These are phyloP conservation scores for Lagria hirta DNA, from an alignment of 2,888 invertebrate genomes.

Conservation along the genomic window DNA sequence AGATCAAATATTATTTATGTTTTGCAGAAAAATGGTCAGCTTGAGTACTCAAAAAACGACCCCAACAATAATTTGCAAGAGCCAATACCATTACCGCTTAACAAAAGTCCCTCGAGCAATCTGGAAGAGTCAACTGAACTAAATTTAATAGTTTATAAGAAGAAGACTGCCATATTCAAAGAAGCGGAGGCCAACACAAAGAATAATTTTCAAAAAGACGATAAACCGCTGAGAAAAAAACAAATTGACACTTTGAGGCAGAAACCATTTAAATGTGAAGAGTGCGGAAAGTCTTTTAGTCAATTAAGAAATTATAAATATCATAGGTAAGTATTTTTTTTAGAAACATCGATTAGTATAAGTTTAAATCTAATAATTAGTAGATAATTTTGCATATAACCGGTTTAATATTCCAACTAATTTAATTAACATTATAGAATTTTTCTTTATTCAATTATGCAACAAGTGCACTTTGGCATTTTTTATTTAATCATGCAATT, in stretches of 20 bases:
- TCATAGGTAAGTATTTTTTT: conserved; percentile 56
- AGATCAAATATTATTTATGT: not conserved
- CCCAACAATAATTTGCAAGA: conserved; percentile 44
- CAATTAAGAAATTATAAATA: conserved; percentile 84
- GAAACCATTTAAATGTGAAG: conserved; percentile 69
- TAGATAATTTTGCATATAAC: no score
- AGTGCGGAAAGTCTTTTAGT: conserved; percentile 80
- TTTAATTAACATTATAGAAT: no score
- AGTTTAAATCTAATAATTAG: not conserved
- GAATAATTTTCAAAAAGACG: conserved; percentile 23
- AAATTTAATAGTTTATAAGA: no score
- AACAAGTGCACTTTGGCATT: no score
- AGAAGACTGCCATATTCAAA: no score
- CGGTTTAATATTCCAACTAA: no score
- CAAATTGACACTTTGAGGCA: conserved; percentile 38
- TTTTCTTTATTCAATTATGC: no score
- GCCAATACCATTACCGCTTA: conserved; percentile 13
- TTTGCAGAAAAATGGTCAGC: not conserved
- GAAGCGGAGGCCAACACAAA: no score
- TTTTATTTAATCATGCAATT: no score
- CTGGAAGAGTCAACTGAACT: no score
- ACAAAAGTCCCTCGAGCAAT: no score
- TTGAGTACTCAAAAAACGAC: conserved; percentile 42
- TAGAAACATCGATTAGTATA: not conserved
- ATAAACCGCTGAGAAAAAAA: conserved; percentile 11